Evolutionary conservation across 2,113 vertebrate species (phyloP).

Genomic region (Malurus melanocephalus): DNA sequence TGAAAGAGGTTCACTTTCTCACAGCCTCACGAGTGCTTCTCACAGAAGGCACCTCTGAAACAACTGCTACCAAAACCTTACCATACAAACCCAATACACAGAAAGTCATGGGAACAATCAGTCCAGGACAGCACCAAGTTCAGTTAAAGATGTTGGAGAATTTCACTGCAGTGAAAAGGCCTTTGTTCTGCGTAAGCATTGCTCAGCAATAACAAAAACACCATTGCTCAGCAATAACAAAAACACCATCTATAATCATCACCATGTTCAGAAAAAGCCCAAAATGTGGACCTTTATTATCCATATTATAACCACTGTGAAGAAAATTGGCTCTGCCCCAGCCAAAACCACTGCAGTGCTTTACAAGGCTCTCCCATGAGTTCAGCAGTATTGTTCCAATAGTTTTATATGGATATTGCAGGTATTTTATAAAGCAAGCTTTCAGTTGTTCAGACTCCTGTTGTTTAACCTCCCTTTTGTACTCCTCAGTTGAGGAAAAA

Average conservation of each 20-base stretch:
- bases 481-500: neutral
- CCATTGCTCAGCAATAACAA: neutral
- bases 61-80: neutral
- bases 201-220: neutral
- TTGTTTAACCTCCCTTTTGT: neutral
- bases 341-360: neutral
- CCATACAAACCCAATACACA: neutral
- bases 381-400: neutral
- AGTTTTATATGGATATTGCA: neutral
- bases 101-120: neutral
- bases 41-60: neutral
- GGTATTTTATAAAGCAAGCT: neutral
- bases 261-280: neutral
- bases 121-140: neutral
- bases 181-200: neutral
- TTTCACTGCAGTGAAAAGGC: neutral
- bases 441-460: neutral
- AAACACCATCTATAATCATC: neutral
- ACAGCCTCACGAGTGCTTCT: neutral
- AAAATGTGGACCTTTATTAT: neutral
- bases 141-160: neutral
- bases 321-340: neutral
- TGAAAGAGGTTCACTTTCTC: neutral
- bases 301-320: neutral
- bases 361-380: neutral